Base-by-base conservation (phyloP, 1,140 invertebrate genomes). In the Euura lappo region DNA sequence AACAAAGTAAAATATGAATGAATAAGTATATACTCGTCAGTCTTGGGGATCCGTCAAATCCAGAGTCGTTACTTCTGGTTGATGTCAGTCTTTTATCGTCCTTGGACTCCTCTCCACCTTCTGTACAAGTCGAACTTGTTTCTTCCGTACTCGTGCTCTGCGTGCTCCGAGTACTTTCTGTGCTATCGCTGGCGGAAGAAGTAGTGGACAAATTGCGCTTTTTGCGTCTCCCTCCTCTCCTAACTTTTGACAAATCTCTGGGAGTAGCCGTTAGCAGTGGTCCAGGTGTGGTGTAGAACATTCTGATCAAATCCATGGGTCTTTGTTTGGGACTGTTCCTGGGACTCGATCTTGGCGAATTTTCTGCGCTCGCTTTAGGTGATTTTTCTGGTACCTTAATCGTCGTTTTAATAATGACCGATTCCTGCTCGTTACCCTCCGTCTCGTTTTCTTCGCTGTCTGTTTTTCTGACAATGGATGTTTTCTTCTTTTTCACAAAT, bases 41-140 rank as follows among this genome's bases (percentile, higher is more conserved):
- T 80, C 86, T 85, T 68, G 87, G 87, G 65, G 87, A 88, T 69
- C 87, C 86, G 74, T 88, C 87, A 77, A 88, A 87, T 70, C 87
- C 86, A 4, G 87, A 88, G 76, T 88, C 86, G 76, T 88, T 88
- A 79, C 87, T 88, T 74, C 84, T 81, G 1, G 83, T 87, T 0
- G 86, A 88, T 70, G 85, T 81, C 47, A 84, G 77, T 72, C 85
- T 82, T 75, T 87, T 87, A 4, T 81, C 81, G 5, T 84, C 84
- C 13, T 60, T 60, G 0, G 71, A 70, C 42, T 87, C 85, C n/a
- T 86, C 85, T 44, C 86, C 84, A 28, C 79, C 70, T 45, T 81
- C 80, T 10, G 75, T 71, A 64, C 79, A 82, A 4, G 80, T 86
- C 7, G 85, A 86, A 47, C 79, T 70, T 10, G 69, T 80, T 11